Evolutionary conservation across 2,797 vertebrate species (phyloP).

Genomic region (Melanogrammus aeglefinus): DNA sequence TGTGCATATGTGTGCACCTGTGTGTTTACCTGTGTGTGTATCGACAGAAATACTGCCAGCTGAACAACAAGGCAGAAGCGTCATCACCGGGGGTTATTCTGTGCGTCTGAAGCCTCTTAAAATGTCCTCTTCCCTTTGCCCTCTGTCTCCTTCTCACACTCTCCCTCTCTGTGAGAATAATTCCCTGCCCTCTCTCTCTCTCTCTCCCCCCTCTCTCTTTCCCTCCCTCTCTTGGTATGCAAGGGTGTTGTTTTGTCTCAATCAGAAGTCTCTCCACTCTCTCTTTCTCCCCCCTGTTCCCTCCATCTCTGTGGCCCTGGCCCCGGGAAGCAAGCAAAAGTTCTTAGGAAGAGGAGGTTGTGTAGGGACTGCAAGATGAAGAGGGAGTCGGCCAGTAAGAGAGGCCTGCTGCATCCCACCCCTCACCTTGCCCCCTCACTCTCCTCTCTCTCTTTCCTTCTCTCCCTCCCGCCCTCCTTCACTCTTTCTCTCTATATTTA

Average conservation of each 20-base stretch:
- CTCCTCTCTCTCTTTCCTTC: too few species aligned
- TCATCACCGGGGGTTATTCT: neutral
- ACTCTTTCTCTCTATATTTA: neutral
- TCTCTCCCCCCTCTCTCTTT: constrained; percentile 28
- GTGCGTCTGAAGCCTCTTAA: neutral
- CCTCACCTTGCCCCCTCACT: too few species aligned
- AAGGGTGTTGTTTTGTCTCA: constrained; percentile 2
- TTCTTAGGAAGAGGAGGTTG: constrained; percentile 53
- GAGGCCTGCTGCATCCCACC: constrained; percentile 16
- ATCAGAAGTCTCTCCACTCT: constrained; percentile 1
- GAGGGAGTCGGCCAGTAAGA: constrained; percentile 26
- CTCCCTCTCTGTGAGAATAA: constrained; percentile 19
- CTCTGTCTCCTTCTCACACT: constrained; percentile 29
- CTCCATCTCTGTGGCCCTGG: constrained; percentile 20
- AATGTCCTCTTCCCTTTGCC: constrained; percentile 15
- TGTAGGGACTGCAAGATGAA: constrained; percentile 39
- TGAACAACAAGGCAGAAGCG: neutral
- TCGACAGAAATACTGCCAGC: too few species aligned
- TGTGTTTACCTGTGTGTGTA: neutral
- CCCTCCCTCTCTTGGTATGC: constrained; percentile 44
- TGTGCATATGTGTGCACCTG: neutral
- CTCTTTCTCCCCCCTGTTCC: constrained; percentile 30
- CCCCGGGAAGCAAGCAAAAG: constrained; percentile 58
- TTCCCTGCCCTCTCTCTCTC: constrained; percentile 27
- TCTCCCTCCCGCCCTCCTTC: too few species aligned